Evolutionary conservation across 2,888 invertebrate species (phyloP).

Genomic region (Ypsolopha scabrella): DNA sequence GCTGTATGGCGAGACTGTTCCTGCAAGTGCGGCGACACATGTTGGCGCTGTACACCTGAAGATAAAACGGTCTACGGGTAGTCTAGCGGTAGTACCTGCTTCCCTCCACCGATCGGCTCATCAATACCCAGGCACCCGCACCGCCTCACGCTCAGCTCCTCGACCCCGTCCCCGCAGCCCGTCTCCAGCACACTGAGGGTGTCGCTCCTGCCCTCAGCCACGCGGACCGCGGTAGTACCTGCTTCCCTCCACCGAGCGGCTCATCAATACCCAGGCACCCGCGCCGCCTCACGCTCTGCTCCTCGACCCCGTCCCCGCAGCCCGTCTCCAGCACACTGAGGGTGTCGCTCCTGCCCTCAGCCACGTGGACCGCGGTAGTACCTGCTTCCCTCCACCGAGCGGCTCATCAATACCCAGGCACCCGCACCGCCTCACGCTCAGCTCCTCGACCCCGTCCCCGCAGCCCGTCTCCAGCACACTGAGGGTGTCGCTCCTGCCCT

Average conservation of each 20-base stretch:
- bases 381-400: constrained; percentile 21
- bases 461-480: constrained; percentile 65
- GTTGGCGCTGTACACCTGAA: constrained; percentile 26
- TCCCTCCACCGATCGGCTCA: constrained; percentile 40
- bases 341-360: no score
- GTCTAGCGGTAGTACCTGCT: constrained; percentile 17
- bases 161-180: constrained; percentile 48
- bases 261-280: constrained; percentile 68
- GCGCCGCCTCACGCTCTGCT: constrained; percentile 50
- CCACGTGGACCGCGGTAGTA: no score
- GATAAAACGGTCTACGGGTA: no score
- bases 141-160: constrained; percentile 47
- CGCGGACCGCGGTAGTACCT: constrained; percentile 21
- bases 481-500: no score
- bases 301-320: constrained; percentile 50
- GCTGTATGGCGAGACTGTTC: constrained; percentile 49
- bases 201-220: no score
- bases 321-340: constrained; percentile 67
- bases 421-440: constrained; percentile 52
- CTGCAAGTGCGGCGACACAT: constrained; percentile 70
- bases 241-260: constrained; percentile 27
- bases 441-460: constrained; percentile 46
- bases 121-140: constrained; percentile 68
- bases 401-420: constrained; percentile 70
- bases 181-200: no score